These are phyloP conservation scores for Cataglyphis rosenhaueri DNA, from an alignment of 2,888 invertebrate genomes.

Conservation along the genomic window DNA sequence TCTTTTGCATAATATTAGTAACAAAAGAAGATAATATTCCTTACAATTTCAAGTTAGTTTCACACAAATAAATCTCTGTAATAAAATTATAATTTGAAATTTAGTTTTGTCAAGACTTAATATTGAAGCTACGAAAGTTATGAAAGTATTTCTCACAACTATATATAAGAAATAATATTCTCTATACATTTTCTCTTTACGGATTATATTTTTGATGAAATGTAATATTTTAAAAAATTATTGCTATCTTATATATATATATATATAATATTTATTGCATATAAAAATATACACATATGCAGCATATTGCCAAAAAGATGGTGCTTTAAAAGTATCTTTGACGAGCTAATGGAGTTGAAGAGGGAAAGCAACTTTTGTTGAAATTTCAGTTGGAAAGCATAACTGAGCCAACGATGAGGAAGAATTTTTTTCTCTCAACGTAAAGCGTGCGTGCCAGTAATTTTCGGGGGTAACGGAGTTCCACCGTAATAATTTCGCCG, in stretches of 20 bases:
- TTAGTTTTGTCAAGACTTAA: constrained; percentile 36
- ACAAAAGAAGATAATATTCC: constrained; percentile 18
- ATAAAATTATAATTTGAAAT: constrained; percentile 44
- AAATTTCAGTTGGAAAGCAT: constrained; percentile 43
- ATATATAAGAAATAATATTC: constrained; percentile 13
- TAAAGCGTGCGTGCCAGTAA: constrained; percentile 48
- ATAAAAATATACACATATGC: not conserved
- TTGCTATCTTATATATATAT: not conserved
- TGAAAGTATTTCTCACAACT: not conserved
- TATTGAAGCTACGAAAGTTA: constrained; percentile 31
- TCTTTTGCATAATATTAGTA: constrained; percentile 11
- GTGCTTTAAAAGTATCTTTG: constrained; percentile 21
- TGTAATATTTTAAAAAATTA: not conserved
- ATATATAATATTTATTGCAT: not conserved
- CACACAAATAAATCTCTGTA: constrained; percentile 35
- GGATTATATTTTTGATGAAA: not conserved
- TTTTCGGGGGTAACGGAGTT: constrained; percentile 48
- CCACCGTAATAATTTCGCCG: constrained; percentile 42
- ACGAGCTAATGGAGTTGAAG: constrained; percentile 17
- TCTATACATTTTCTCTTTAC: not conserved
- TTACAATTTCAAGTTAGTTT: not conserved
- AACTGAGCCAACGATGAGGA: constrained; percentile 12
- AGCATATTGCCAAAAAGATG: not conserved
- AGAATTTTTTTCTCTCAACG: constrained; percentile 36
- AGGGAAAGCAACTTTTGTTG: constrained; percentile 23